Evolutionary conservation across 1,140 invertebrate species (phyloP).

Genomic region (Neodiprion lecontei): DNA sequence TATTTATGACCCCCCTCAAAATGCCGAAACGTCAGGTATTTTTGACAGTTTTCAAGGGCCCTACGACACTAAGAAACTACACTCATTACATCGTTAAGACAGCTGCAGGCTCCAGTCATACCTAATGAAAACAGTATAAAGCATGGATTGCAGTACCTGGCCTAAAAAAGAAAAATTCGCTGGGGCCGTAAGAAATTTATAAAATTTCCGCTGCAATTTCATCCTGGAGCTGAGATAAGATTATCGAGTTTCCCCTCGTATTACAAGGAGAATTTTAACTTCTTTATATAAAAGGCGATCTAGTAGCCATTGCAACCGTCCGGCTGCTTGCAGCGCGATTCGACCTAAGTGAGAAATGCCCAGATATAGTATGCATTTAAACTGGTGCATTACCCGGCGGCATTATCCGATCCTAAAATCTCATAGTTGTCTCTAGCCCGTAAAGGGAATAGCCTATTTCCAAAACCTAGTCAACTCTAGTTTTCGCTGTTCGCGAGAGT

Average conservation of each 20-base stretch:
- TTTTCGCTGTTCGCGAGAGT: too few species aligned
- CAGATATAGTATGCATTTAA: conserved; percentile 3
- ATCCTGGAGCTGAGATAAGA: neutral
- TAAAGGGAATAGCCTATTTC: neutral
- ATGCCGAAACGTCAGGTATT: too few species aligned
- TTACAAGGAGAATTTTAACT: neutral
- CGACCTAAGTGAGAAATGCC: neutral
- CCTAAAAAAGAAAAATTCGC: conserved; percentile 15
- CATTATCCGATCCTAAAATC: conserved; percentile 2
- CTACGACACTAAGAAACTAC: too few species aligned
- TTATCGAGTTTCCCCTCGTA: neutral
- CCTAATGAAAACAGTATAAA: neutral
- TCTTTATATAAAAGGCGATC: neutral
- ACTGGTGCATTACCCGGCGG: neutral
- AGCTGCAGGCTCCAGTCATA: neutral
- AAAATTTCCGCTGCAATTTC: neutral
- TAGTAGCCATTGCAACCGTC: neutral
- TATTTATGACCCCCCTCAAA: too few species aligned
- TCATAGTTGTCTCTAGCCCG: neutral
- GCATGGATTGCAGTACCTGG: conserved; percentile 34
- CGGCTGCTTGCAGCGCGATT: neutral
- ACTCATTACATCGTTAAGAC: too few species aligned
- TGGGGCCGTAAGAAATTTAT: neutral
- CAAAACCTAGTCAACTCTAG: neutral
- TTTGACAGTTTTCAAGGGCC: too few species aligned